Base-by-base conservation (phyloP, 2,113 vertebrate genomes). In the Tyto alba region DNA sequence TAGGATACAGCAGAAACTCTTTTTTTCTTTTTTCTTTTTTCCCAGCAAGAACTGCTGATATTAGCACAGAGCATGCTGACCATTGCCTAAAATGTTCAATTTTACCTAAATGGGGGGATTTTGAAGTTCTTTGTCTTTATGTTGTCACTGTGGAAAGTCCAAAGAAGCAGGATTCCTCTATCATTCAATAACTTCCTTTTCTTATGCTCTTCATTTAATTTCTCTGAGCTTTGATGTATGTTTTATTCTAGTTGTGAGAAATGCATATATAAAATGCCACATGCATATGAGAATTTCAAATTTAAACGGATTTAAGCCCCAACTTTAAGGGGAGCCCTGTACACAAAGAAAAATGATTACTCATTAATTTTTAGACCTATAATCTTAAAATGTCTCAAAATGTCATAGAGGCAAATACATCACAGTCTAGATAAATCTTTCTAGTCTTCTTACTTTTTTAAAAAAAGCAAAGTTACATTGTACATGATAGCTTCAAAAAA, bases 381-480 rank as follows among this genome's bases (percentile, higher is more conserved):
- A 93, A 98, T 96, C 85, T 95, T 90, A 95, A 96, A 96, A 94
- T 68, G 85, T 57, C 91, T 97, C 55, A 50, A 86, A 90, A 84
- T 69, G 84, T 90, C 85, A 74, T 26, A 86, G 52, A 82, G 85
- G 81, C 88, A 96, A 68, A 79, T 53, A 73, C 38, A 94, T 90
- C 89, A 94, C 92, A 96, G 87, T 43, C 64, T 56, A 81, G 72
- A 91, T 93, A 97, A 97, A 95, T 85, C 68, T 94, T 92, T 95
- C 60, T 52, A 84, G 78, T 88, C 94, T 45, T 90, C 95, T 91
- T 92, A 95, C 66, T 95, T 90, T 55, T 53, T 78, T 75, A 22
- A 27, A 68, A 87, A 52, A 91, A 76, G 64, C 27, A 9, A 85
- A 95, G 79, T 91, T 62, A 88, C 77, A 83, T 59, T 2, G 14